phyloP scores from a whole-genome alignment of 1,140 invertebrate genomes.

The Pachyrhynchus sulphureomaculatus region DNA sequence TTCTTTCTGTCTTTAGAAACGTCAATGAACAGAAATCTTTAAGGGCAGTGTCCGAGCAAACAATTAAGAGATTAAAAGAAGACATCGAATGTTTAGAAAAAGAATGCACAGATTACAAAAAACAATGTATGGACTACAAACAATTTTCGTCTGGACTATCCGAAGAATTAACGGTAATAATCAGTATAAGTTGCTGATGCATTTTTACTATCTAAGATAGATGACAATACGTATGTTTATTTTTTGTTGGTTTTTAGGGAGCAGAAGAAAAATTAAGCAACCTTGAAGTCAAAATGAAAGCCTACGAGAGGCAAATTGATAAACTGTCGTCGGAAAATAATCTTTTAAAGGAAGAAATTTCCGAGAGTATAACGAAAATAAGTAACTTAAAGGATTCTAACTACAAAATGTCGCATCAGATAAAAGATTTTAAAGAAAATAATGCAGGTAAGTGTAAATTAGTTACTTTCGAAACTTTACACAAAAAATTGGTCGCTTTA shows the following conservation, averaged over 20 bases:
- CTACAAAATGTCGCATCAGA: slow-evolving; percentile 55
- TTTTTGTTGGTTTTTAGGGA: background rate
- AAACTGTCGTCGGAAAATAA: slow-evolving; percentile 55
- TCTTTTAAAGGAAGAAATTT: slow-evolving; percentile 64
- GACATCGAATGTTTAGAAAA: slow-evolving; percentile 58
- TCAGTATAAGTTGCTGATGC: no score
- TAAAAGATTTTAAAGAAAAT: slow-evolving; percentile 52
- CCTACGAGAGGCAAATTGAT: slow-evolving; percentile 48
- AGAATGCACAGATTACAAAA: slow-evolving; percentile 44
- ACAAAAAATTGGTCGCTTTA: no score
- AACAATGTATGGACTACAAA: slow-evolving; percentile 44
- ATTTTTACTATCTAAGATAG: no score
- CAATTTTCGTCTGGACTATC: slow-evolving; percentile 39
- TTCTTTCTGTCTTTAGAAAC: no score
- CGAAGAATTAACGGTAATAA: slow-evolving; percentile 42
- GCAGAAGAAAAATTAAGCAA: slow-evolving; percentile 43
- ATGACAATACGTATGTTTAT: no score
- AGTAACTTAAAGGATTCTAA: slow-evolving; percentile 62
- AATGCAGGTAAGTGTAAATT: background rate
- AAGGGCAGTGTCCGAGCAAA: slow-evolving; percentile 58
- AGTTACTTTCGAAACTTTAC: no score
- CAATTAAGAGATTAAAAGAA: slow-evolving; percentile 49
- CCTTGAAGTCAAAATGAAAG: slow-evolving; percentile 40
- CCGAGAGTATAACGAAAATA: slow-evolving; percentile 63
- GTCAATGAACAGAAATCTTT: slow-evolving; percentile 59